Conservation (phyloP, 2,888 invertebrate genomes). For the Chaetogeoica ovagalla region DNA sequence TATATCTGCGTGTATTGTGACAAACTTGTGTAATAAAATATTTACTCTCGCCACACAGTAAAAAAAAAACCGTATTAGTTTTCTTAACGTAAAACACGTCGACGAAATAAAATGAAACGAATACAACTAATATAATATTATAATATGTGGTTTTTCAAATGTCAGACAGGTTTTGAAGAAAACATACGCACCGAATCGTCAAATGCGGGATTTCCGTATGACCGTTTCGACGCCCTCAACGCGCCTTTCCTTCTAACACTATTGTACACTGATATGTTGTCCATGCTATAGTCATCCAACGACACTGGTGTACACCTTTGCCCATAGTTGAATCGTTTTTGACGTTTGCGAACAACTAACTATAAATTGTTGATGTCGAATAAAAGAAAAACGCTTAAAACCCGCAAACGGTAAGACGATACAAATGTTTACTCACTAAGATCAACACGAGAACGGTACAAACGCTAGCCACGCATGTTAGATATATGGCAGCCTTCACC, state of each 20-base stretch:
- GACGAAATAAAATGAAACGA: no score
- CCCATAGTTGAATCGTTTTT: constrained; percentile 78
- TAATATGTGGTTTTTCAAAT: no score
- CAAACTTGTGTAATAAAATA: no score
- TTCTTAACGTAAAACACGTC: no score
- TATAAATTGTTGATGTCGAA: constrained; percentile 59
- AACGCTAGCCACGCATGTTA: constrained; percentile 78
- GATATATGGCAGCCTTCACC: constrained; percentile 78
- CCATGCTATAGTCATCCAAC: constrained; percentile 85
- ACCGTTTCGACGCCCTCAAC: constrained; percentile 75
- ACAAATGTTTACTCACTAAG: constrained; percentile 65
- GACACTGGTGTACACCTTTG: constrained; percentile 87
- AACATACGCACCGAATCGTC: constrained; percentile 73
- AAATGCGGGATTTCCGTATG: constrained; percentile 88
- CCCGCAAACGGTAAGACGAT: neutral
- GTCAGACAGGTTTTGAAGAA: no score
- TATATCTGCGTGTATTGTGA: no score
- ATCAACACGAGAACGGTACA: constrained; percentile 77
- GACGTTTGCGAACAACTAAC: constrained; percentile 79
- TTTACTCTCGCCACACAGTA: no score
- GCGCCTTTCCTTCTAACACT: constrained; percentile 77
- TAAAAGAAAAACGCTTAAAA: neutral
- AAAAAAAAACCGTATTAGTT: no score
- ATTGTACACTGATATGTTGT: constrained; percentile 78
- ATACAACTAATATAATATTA: no score